phyloP scores from a whole-genome alignment of 2,113 vertebrate genomes.

The Apodemus sylvaticus region DNA sequence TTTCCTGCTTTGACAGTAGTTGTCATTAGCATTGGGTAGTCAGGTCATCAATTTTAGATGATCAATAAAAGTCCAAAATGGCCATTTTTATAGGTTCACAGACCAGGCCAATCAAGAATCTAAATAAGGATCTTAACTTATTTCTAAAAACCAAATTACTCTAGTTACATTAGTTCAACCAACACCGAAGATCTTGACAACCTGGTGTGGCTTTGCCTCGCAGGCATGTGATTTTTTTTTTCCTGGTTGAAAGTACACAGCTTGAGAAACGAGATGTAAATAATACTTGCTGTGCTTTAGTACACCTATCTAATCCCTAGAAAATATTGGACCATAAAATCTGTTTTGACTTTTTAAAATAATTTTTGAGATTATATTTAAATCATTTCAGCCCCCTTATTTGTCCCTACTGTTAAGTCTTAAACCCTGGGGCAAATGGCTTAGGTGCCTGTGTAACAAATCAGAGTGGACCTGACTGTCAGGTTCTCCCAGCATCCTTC shows the following conservation, averaged over 20 bases:
- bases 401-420: not conserved
- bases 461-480: too few relatives aligned
- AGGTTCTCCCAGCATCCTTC: too few relatives aligned
- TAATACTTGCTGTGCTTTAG: not conserved
- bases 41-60: not conserved
- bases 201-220: not conserved
- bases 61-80: not conserved
- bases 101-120: not conserved
- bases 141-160: not conserved
- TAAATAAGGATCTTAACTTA: not conserved
- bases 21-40: not conserved
- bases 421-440: too few relatives aligned
- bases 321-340: not conserved
- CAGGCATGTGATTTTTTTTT: not conserved
- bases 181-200: not conserved
- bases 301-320: not conserved
- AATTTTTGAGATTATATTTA: not conserved
- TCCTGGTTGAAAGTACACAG: not conserved
- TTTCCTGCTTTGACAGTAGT: not conserved
- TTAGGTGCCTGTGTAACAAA: too few relatives aligned
- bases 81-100: not conserved
- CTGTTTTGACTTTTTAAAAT: not conserved
- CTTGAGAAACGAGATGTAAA: not conserved
- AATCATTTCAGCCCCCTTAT: not conserved
- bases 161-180: not conserved